A percentile compares a stretch with the other conserved stretches of the same genome.
These are phyloP conservation scores for Aporrectodea caliginosa DNA, from an alignment of 1,140 invertebrate species.

Conservation along the genomic window DNA sequence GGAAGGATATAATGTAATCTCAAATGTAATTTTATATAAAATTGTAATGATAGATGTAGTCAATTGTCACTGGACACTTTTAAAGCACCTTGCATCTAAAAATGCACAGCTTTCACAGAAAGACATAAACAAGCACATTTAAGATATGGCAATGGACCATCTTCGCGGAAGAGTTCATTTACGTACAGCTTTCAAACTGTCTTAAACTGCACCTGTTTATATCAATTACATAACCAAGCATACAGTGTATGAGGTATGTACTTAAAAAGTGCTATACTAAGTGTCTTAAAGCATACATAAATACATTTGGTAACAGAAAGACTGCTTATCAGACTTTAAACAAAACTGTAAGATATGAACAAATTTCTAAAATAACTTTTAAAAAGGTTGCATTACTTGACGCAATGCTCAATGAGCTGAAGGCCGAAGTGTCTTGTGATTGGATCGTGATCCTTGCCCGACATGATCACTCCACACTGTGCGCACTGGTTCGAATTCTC, in stretches of 20 bases:
- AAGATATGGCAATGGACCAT: too few relatives aligned
- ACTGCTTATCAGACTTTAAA: background rate
- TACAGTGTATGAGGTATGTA: background rate
- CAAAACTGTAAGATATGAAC: background rate
- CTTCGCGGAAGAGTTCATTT: too few relatives aligned
- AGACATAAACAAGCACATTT: too few relatives aligned
- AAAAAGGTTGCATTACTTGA: constrained; percentile 68
- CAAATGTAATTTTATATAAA: too few relatives aligned
- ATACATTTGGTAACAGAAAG: background rate
- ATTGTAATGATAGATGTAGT: too few relatives aligned
- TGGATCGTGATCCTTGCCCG: constrained; percentile 67
- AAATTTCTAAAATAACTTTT: constrained; percentile 19
- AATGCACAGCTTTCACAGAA: too few relatives aligned
- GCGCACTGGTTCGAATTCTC: constrained; percentile 79
- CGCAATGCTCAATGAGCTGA: constrained; percentile 82
- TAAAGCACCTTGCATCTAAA: too few relatives aligned
- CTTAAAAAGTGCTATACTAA: background rate
- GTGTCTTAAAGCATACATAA: background rate
- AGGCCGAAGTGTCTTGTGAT: constrained; percentile 81
- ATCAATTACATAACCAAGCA: too few relatives aligned
- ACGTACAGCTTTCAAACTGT: too few relatives aligned
- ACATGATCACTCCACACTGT: constrained; percentile 75
- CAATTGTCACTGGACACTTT: too few relatives aligned
- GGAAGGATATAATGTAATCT: too few relatives aligned
- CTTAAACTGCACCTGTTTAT: too few relatives aligned